Percentiles rank a stretch among this genome's conserved stretches.
These are phyloP conservation scores for Augochlorella aurata DNA, from an alignment of 2,888 invertebrate species.

Conservation along the genomic window DNA sequence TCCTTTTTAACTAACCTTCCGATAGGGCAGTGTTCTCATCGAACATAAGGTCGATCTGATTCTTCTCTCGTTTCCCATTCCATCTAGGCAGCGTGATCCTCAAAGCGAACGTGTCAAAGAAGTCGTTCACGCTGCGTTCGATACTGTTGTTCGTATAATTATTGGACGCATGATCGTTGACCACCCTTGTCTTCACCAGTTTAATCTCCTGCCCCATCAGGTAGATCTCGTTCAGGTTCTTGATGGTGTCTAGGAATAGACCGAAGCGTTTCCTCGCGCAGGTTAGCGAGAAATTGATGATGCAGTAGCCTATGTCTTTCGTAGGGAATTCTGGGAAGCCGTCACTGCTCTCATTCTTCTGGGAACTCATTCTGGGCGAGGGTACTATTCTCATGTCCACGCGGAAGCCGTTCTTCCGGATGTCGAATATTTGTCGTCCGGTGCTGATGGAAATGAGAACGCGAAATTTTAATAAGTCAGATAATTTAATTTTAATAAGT, in stretches of 20 bases:
- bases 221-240: constrained; percentile 83
- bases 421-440: constrained; percentile 72
- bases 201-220: constrained; percentile 84
- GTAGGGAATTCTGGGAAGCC: constrained; percentile 83
- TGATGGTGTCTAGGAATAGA: constrained; percentile 84
- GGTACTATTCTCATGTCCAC: constrained; percentile 75
- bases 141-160: constrained; percentile 79
- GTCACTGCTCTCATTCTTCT: constrained; percentile 66
- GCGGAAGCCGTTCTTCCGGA: constrained; percentile 73
- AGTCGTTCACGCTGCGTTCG: constrained; percentile 83
- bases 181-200: constrained; percentile 81
- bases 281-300: constrained; percentile 83
- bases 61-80: constrained; percentile 72
- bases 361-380: constrained; percentile 40
- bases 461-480: too few species aligned
- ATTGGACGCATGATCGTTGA: constrained; percentile 56
- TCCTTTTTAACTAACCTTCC: constrained; percentile 69
- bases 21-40: constrained; percentile 71
- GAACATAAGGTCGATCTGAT: constrained; percentile 78
- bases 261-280: constrained; percentile 85
- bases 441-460: not conserved
- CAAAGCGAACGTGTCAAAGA: constrained; percentile 84
- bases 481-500: too few species aligned
- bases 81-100: constrained; percentile 76
- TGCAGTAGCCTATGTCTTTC: constrained; percentile 82